Evolutionary conservation across 2,113 vertebrate genomes (phyloP).

Genomic region (Phaethornis superciliosus): DNA sequence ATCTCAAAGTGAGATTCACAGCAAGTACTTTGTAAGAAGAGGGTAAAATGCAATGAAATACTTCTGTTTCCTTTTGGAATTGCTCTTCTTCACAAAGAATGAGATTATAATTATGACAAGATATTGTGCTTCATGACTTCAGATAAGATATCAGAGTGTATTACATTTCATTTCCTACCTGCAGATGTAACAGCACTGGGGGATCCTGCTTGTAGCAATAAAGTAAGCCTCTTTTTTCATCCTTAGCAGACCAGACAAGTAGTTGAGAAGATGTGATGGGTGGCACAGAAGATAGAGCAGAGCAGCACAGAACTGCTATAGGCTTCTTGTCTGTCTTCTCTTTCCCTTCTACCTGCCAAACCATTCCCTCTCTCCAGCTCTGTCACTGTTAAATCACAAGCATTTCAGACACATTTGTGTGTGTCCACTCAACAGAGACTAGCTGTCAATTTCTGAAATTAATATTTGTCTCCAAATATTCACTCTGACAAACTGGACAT

Average conservation of each 20-base stretch:
- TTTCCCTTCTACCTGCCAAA: not conserved
- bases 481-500: too few relatives aligned
- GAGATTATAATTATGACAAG: not conserved
- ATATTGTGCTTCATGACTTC: not conserved
- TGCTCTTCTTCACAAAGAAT: not conserved
- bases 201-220: not conserved
- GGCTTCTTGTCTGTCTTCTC: not conserved
- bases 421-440: not conserved
- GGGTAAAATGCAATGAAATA: not conserved
- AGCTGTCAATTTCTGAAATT: too few relatives aligned
- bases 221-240: not conserved
- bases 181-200: not conserved
- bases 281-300: not conserved
- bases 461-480: too few relatives aligned
- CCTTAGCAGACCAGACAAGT: not conserved
- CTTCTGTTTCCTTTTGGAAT: not conserved
- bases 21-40: not conserved
- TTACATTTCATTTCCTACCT: not conserved
- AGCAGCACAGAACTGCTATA: not conserved
- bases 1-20: not conserved
- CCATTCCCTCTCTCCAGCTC: not conserved
- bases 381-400: accelerated
- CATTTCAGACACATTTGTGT: not conserved
- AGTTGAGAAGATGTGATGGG: not conserved
- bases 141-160: not conserved